phyloP scores from a whole-genome alignment of 1,140 invertebrate species.

The Cryptotermes secundus region DNA sequence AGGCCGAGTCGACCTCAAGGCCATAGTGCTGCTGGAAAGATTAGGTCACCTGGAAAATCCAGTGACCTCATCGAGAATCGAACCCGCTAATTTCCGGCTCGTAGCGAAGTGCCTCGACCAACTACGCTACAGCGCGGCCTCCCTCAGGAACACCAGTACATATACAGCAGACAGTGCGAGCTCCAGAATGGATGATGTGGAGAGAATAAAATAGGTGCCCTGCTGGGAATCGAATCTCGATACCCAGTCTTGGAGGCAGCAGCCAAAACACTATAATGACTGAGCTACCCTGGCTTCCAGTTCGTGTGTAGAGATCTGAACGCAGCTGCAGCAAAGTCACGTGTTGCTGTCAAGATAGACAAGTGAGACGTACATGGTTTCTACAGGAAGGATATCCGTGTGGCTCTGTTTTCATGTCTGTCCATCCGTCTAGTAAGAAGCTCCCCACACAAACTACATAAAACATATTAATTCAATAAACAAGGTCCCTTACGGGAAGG shows the following conservation, averaged over 20 bases:
- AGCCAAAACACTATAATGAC: neutral
- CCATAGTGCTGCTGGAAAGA: no score
- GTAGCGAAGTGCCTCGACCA: no score
- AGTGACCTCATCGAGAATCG: no score
- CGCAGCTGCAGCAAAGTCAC: no score
- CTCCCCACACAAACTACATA: neutral
- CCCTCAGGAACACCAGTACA: no score
- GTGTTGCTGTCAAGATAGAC: neutral
- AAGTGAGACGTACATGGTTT: neutral
- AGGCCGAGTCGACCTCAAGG: no score
- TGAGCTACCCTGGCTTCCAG: no score
- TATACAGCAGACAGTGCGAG: neutral
- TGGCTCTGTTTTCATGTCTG: neutral
- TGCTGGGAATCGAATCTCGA: neutral
- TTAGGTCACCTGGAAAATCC: no score
- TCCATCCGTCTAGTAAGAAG: neutral
- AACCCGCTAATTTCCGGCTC: no score
- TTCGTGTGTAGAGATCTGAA: neutral
- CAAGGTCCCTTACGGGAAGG: neutral
- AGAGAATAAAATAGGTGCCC: neutral
- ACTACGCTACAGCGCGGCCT: no score
- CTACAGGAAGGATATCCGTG: neutral
- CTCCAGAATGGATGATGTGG: no score
- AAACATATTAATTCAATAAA: neutral
- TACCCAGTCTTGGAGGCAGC: neutral